A percentile compares a stretch with the other conserved stretches of the same genome.
Evolutionary conservation across 2,113 vertebrate genomes (phyloP).

Genomic region (Turdus rufiventris): DNA sequence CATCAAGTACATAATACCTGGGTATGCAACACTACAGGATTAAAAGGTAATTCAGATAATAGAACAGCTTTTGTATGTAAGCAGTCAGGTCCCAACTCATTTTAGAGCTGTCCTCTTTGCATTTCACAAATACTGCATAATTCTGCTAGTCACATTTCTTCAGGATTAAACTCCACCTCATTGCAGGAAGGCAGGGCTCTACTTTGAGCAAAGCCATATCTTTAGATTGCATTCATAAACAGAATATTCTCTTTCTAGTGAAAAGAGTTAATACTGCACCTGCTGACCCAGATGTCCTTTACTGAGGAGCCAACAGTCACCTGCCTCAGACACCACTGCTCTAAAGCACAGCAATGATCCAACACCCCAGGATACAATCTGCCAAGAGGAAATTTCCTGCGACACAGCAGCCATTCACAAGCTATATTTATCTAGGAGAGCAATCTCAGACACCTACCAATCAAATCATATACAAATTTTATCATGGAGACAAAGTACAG

Average conservation of each 20-base stretch:
- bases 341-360: background rate
- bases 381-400: background rate
- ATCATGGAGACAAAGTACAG: background rate
- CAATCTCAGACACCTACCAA: background rate
- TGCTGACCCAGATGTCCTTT: background rate
- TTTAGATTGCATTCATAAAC: background rate
- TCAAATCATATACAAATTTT: background rate
- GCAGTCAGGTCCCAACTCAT: background rate
- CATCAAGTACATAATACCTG: background rate
- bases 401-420: accelerated
- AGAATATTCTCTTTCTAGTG: background rate
- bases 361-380: background rate
- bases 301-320: background rate
- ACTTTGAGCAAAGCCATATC: background rate
- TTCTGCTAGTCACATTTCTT: background rate
- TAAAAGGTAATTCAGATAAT: background rate
- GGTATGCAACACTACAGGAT: background rate
- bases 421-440: background rate
- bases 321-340: background rate
- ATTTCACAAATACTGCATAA: background rate
- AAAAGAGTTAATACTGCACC: background rate
- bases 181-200: background rate
- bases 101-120: background rate
- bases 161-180: background rate
- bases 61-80: background rate